These are phyloP conservation scores for Motacilla tschutschensis DNA, from an alignment of 2,113 vertebrate species.

Conservation along the genomic window DNA sequence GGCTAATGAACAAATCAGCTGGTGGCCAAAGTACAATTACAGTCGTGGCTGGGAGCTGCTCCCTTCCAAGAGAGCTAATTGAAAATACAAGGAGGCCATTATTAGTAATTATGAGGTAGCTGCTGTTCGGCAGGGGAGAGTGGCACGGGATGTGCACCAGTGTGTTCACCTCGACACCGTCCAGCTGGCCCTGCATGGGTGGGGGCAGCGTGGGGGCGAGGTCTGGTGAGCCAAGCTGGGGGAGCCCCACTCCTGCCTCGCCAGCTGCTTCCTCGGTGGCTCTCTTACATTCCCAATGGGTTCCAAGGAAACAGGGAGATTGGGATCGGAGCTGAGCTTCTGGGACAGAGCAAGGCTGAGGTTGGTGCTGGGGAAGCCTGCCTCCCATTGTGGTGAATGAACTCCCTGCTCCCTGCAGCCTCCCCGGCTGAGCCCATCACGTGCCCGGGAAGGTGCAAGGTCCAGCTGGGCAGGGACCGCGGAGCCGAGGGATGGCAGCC, in stretches of 20 bases:
- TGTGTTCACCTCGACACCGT: accelerated
- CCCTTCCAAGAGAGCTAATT: background rate
- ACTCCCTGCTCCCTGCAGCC: background rate
- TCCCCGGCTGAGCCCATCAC: background rate
- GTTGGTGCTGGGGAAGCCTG: background rate
- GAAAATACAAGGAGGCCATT: background rate
- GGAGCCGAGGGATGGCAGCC: background rate
- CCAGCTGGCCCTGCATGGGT: accelerated
- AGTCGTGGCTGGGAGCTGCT: background rate
- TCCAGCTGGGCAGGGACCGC: background rate
- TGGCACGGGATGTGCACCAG: accelerated
- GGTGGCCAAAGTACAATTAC: slow-evolving; percentile 26
- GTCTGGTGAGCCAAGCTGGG: no score
- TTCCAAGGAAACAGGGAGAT: background rate
- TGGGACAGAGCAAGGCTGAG: background rate
- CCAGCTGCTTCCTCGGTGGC: accelerated
- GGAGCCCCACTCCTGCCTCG: accelerated
- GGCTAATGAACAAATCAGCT: background rate
- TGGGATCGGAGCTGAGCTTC: background rate
- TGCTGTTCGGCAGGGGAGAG: background rate
- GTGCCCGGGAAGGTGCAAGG: slow-evolving; percentile 37
- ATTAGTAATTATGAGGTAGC: background rate
- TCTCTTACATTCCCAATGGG: background rate
- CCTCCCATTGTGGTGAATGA: accelerated
- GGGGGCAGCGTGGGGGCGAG: accelerated